Base-by-base conservation (phyloP, 1,140 invertebrate genomes). In the Campoletis sonorensis region DNA sequence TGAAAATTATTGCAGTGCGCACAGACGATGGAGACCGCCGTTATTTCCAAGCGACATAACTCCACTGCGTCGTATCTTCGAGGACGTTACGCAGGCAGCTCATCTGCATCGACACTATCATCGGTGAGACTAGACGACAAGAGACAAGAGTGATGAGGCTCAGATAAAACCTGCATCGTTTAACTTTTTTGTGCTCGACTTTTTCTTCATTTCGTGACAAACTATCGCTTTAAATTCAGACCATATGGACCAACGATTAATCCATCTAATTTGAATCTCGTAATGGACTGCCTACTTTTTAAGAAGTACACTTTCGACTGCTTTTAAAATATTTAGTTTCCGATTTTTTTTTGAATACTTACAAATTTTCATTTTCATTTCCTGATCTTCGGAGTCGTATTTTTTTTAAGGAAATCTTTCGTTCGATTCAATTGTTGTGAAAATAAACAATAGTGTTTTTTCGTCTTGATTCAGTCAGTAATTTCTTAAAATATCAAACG, bases 41-140 rank as follows among this genome's bases (percentile, higher is more conserved):
- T 92, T 94, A 88, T 95, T 95, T 93, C 94, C 94, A 79, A 95
- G 94, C 84, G 95, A 95, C 91, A 96, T 96, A 89, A 94, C 95
- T 86, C 94, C 94, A 89, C 92, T 96, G 88, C 93, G 94, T 91
- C 93, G 94, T 89, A 93, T 95, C 91, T 96, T 96, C 91, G 95
- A 96, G 93, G 94, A 95, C 82, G 91, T 93, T 86, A 93, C 93
- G 58, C 87, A 88, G 76, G 86, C 84, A 45, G 84, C 86, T 49
- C 86, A 85, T 67, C 87, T 88, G 77, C 87, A 89, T 85, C 87
- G 85, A 78, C 85, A 89, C 79, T 83, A 83, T 80, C 84, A 87
- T 87, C 88, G 88, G 88, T 89, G 88, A 89, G 88, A 79, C 79
- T 80, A 82, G 70, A 70, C 26, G 27, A 33, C 15, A 18, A 76